phyloP scores from a whole-genome alignment of 2,888 invertebrate species.

The Andrena camellia region DNA sequence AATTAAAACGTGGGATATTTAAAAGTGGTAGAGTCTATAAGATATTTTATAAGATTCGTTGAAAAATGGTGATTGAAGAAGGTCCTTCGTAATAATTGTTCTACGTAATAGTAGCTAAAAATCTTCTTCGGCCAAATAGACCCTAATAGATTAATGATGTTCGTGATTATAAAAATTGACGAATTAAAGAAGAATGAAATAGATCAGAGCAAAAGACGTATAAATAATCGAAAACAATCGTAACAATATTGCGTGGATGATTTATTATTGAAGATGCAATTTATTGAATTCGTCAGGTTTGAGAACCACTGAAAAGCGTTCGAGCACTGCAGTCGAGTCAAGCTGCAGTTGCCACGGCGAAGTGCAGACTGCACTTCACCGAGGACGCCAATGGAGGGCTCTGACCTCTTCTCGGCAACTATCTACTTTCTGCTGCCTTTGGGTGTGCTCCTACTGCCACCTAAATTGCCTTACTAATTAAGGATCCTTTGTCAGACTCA shows the following conservation, averaged over 20 bases:
- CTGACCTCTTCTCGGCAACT: constrained; percentile 77
- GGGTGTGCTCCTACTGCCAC: constrained; percentile 65
- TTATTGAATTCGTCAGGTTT: constrained; percentile 29
- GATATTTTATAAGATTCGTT: no score
- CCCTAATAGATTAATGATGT: neutral
- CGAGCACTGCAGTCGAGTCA: constrained; percentile 72
- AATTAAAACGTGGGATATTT: neutral
- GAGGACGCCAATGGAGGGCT: constrained; percentile 79
- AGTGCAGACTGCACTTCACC: constrained; percentile 71
- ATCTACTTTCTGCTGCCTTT: constrained; percentile 68
- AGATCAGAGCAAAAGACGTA: neutral
- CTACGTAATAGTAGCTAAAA: no score
- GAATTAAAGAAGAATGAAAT: neutral
- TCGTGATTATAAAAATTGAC: neutral
- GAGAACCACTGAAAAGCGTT: constrained; percentile 75
- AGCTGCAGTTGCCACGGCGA: constrained; percentile 76
- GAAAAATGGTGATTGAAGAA: no score
- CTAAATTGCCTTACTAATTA: constrained; percentile 67
- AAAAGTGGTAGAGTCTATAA: neutral
- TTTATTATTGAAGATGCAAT: neutral
- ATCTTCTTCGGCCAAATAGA: no score
- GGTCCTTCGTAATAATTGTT: no score
- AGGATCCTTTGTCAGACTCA: constrained; percentile 52
- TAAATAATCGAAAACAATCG: neutral
- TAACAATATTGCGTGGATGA: neutral